A percentile compares a stretch with the other conserved stretches of the same genome.
These are phyloP conservation scores for Notoglanidium macrostoma DNA, from an alignment of 2,797 vertebrate species.

Conservation along the genomic window DNA sequence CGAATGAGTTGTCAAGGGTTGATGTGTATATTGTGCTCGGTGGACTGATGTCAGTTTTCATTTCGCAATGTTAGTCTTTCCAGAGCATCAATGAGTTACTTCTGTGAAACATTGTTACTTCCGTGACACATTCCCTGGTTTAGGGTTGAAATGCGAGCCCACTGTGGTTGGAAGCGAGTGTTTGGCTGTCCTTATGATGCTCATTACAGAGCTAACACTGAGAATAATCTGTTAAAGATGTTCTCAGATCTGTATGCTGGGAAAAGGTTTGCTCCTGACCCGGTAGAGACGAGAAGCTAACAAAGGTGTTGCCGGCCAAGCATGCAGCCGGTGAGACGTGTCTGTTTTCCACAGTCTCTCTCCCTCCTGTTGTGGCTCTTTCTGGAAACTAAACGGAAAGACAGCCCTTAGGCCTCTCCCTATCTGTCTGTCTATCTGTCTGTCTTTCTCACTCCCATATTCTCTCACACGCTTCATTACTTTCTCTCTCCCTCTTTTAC, in stretches of 20 bases:
- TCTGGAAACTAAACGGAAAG: constrained; percentile 68
- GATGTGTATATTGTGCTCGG: constrained; percentile 15
- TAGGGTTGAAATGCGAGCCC: constrained; percentile 43
- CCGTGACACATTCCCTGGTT: constrained; percentile 34
- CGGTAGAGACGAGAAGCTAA: constrained; percentile 49
- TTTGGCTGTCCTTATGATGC: constrained; percentile 49
- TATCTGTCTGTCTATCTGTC: constrained; percentile 33
- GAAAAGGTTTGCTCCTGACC: constrained; percentile 52
- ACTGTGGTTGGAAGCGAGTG: constrained; percentile 37
- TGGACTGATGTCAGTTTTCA: constrained; percentile 24
- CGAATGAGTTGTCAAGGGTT: neutral
- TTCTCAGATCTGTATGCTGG: constrained; percentile 48
- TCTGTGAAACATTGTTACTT: constrained; percentile 38
- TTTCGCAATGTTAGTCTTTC: constrained; percentile 19
- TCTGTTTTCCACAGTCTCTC: constrained; percentile 73
- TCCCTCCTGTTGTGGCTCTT: constrained; percentile 65
- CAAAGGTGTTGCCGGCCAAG: constrained; percentile 62
- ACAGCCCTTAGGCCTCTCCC: constrained; percentile 52
- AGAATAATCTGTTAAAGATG: constrained; percentile 59
- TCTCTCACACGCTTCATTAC: constrained; percentile 34
- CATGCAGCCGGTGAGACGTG: constrained; percentile 72
- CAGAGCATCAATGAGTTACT: constrained; percentile 27
- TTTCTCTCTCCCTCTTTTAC: constrained; percentile 48
- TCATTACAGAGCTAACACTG: constrained; percentile 47
- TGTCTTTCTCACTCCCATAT: constrained; percentile 40